These are phyloP conservation scores for Acrocephalus scirpaceus DNA, from an alignment of 2,797 vertebrate species.

Conservation along the genomic window DNA sequence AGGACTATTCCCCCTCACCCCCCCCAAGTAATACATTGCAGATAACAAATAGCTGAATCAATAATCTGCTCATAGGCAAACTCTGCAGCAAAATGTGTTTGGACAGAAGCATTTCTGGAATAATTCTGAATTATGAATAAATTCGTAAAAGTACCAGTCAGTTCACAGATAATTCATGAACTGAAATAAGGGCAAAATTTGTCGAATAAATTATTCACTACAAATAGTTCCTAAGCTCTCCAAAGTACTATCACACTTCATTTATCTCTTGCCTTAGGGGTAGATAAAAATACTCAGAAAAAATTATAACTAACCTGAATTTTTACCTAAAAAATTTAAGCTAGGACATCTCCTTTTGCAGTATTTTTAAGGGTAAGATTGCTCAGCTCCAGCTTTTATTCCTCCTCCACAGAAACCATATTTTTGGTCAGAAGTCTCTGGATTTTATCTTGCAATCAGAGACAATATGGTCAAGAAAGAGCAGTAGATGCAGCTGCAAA, in stretches of 20 bases:
- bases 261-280: conserved; percentile 71
- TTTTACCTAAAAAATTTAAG: conserved; percentile 44
- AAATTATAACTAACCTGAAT: conserved; percentile 62
- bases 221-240: conserved; percentile 70
- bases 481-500: background rate
- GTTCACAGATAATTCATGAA: conserved; percentile 74
- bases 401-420: background rate
- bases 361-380: background rate
- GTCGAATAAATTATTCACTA: conserved; percentile 68
- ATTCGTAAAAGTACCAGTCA: conserved; percentile 50
- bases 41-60: conserved; percentile 42
- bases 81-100: conserved; percentile 47
- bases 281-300: conserved; percentile 66
- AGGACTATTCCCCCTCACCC: background rate
- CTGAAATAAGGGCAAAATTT: conserved; percentile 70
- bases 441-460: background rate
- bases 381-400: background rate
- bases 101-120: conserved; percentile 61
- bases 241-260: conserved; percentile 65
- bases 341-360: background rate
- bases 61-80: conserved; percentile 41
- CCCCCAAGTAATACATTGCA: background rate
- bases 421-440: background rate
- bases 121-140: conserved; percentile 69
- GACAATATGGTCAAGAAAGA: background rate